Base-by-base conservation (phyloP, 2,113 vertebrate genomes). In the Eulemur rufifrons region DNA sequence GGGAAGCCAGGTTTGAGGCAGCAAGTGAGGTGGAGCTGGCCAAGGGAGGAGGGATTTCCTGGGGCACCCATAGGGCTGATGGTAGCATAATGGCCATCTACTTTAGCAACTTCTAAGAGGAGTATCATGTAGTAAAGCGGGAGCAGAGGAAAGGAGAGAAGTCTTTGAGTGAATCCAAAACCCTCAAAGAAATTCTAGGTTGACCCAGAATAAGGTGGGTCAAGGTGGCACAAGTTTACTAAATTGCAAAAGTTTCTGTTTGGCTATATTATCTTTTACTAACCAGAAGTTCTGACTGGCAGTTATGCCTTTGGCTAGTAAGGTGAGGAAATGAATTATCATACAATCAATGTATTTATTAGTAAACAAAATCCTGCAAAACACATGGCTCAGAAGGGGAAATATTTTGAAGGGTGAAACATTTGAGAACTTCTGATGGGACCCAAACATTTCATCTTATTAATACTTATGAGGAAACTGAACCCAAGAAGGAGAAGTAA, bases 361-460 rank as follows among this genome's bases (percentile, higher is more conserved):
- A 20, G 32, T 56, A 77, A 77, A 85, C 14, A 89, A 94, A 89
- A 69, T 91, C 37, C 73, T 63, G 8, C 42, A 76, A 93, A 97
- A 88, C 32, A 32, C 39, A 80, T 76, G 64, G 27, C 27, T 25
- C 39, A 54, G 34, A 52, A 94, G 34, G 39, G 54, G 17, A 85
- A 95, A 88, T 64, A 96, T 23, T 92, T 95, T 71, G 85, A 92
- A 90, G 32, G 45, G 71, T 89, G 29, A 95, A 92, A 92, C 59
- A 4, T 32, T 86, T 91, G 29, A 47, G 15, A 89, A 86, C 18
- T 73, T 20, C n/a, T 77, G 29, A 73, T 77, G 21, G 45, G 87
- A 66, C 64, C 12, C n/a, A 93, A 77, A 78, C 6, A 92, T 71
- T 91, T 89, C 77, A 56, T 96, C 71, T 86, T 86, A 17, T 54